Conservation (phyloP, 2,113 vertebrate genomes). For the Ammospiza nelsoni region DNA sequence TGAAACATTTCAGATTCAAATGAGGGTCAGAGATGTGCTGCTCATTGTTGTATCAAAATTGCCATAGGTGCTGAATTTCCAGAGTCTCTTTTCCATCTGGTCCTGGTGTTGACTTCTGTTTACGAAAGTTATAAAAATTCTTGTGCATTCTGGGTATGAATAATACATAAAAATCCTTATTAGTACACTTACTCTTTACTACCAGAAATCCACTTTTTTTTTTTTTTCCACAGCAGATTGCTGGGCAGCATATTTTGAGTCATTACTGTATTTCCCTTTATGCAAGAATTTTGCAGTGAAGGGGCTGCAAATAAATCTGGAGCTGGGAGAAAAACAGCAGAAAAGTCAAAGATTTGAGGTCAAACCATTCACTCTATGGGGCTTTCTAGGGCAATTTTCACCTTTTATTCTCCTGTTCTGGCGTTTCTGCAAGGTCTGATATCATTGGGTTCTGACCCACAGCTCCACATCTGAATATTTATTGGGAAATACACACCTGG, state of each 20-base stretch:
- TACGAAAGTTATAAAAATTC: background rate
- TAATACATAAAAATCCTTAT: background rate
- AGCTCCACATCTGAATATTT: background rate
- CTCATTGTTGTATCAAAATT: background rate
- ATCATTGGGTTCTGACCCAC: background rate
- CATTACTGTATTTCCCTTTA: constrained; percentile 30
- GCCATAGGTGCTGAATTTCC: background rate
- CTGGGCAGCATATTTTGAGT: background rate
- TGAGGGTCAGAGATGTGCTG: constrained; percentile 3
- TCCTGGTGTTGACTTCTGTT: background rate
- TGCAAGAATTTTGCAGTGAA: background rate
- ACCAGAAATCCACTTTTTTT: background rate
- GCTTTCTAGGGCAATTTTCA: background rate
- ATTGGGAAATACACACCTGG: background rate
- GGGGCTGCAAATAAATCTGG: background rate
- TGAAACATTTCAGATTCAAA: background rate
- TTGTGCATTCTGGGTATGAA: background rate
- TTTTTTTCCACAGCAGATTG: background rate
- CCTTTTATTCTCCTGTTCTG: background rate
- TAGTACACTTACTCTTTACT: background rate
- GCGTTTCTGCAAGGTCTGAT: background rate
- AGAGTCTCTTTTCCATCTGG: background rate
- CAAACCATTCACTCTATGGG: background rate
- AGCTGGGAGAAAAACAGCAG: background rate
- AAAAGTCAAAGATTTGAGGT: background rate